phyloP scores from a whole-genome alignment of 1,140 invertebrate genomes.

The Aphelenchoides fujianensis region DNA sequence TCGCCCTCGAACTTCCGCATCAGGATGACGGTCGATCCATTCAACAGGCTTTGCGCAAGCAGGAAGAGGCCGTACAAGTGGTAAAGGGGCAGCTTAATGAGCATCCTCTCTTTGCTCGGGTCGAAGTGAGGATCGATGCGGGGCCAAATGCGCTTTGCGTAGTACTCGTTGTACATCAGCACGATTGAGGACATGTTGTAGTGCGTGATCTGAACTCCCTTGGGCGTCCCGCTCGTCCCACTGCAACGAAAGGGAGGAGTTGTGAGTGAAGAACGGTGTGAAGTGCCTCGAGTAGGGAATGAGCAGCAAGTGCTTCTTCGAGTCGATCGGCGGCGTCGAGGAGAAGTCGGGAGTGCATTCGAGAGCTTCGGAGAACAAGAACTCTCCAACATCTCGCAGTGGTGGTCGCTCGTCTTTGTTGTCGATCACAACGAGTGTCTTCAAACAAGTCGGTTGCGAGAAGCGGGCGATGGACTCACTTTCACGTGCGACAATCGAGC shows the following conservation, averaged over 20 bases:
- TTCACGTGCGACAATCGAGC: conserved; percentile 27
- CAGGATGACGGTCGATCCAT: conserved; percentile 71
- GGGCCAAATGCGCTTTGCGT: conserved; percentile 20
- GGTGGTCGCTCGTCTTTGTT: neutral
- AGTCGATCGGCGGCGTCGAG: neutral
- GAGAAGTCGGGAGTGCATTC: neutral
- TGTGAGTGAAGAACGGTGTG: too few relatives aligned
- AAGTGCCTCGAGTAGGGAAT: conserved; percentile 64
- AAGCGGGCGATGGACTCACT: neutral
- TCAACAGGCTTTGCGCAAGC: conserved; percentile 57
- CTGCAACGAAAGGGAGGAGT: too few relatives aligned
- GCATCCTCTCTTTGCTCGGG: conserved; percentile 2
- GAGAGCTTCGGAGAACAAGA: neutral
- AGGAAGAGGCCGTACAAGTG: conserved; percentile 76
- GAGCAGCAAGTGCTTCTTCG: conserved; percentile 68
- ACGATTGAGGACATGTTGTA: conserved; percentile 49
- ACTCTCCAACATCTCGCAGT: neutral
- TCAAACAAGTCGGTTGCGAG: neutral
- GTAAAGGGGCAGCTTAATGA: conserved; percentile 74
- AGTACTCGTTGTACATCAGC: conserved; percentile 13
- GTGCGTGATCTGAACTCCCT: conserved; percentile 28
- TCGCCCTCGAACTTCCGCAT: conserved; percentile 74
- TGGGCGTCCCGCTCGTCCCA: conserved; percentile 39
- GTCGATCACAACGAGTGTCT: neutral
- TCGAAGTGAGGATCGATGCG: conserved; percentile 16